Base-by-base conservation (phyloP, 2,113 vertebrate genomes). In the Antechinus flavipes region DNA sequence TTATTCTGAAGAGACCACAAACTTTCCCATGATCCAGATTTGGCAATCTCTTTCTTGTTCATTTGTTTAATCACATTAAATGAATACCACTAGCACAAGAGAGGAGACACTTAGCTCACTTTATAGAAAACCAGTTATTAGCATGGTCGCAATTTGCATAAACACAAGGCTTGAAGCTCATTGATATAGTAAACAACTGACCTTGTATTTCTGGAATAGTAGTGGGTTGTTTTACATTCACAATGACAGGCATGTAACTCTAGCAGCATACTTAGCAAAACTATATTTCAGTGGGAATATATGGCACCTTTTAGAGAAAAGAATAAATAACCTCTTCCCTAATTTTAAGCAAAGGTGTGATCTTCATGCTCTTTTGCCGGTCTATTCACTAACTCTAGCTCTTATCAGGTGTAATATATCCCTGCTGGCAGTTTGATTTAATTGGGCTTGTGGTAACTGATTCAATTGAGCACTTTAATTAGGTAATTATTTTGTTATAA, bases 401-500 rank as follows among this genome's bases (percentile, higher is more conserved):
- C 95, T 97, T 95, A 97, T 97, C 97, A 96, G 95, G 93, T 97
- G 68, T 96, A 97, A 97, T 98, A 92, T 91, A 98, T 97, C 96
- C 93, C 93, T 95, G 91, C 93, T 95, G 96, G 96, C 96, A 97
- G 95, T 95, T 96, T 97, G 96, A 98, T 97, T 97, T 98, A 98
- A 97, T 98, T 98, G 97, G 90, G 96, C 94, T 97, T 97, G 92
- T 96, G 96, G 96, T 96, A 98, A 97, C 96, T 95, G 96, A 97
- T 95, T 97, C 97, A 97, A 97, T 91, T 95, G 95, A 98, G 91
- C 91, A 96, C 97, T 97, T 98, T 97, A 98, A 98, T 98, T 98
- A 97, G 96, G 97, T 94, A 97, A 98, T 98, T 97, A 98, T 98
- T 98, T 98, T 97, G 94, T 97, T 97, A 96, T 94, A 97, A 95